phyloP scores from a whole-genome alignment of 2,888 invertebrate genomes.

The Meganola albula region DNA sequence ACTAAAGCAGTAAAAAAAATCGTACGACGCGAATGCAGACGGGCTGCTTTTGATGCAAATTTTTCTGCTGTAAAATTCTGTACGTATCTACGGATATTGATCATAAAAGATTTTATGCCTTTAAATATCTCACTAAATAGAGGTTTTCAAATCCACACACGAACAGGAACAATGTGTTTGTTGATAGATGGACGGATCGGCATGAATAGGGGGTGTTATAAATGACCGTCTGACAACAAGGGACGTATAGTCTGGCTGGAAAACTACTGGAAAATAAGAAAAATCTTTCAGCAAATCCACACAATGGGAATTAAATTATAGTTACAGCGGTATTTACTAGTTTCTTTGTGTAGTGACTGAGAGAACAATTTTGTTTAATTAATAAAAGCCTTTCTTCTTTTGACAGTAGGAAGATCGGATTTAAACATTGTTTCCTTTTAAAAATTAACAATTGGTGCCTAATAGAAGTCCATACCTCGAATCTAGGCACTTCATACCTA shows the following conservation, averaged over 20 bases:
- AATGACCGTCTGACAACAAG: constrained; percentile 38
- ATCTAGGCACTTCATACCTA: too few relatives aligned
- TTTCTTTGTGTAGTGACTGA: constrained; percentile 5
- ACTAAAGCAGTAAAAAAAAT: too few relatives aligned
- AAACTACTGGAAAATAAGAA: constrained; percentile 26
- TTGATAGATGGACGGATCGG: constrained; percentile 43
- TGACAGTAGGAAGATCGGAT: too few relatives aligned
- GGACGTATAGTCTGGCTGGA: constrained; percentile 20
- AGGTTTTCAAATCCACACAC: constrained; percentile 21
- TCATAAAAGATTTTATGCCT: background rate
- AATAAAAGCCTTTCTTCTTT: too few relatives aligned
- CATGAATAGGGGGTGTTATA: constrained; percentile 43
- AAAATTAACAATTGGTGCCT: too few relatives aligned
- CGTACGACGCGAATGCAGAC: too few relatives aligned
- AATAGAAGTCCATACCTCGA: too few relatives aligned
- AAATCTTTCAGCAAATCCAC: constrained; percentile 15
- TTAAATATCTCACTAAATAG: constrained; percentile 7
- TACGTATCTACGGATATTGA: background rate
- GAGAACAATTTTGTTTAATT: too few relatives aligned
- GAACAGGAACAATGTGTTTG: constrained; percentile 36
- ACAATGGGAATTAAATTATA: constrained; percentile 28
- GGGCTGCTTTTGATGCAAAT: too few relatives aligned
- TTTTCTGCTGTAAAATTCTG: background rate
- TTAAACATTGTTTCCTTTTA: too few relatives aligned
- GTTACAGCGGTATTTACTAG: constrained; percentile 11